phyloP scores from a whole-genome alignment of 2,888 invertebrate species.

The Eugnorisma glareosa region DNA sequence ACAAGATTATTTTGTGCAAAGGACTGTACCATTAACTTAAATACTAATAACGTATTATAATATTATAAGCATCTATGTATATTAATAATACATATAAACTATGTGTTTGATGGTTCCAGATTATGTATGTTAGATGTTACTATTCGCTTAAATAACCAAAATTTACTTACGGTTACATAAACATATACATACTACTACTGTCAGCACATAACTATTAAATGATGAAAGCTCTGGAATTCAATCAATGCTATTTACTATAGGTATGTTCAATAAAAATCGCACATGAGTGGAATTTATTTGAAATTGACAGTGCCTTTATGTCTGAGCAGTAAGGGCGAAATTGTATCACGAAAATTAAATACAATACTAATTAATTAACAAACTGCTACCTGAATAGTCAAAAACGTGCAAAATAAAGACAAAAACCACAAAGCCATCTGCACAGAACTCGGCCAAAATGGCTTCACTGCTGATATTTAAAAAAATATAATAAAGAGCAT shows the following conservation, averaged over 20 bases:
- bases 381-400: background rate
- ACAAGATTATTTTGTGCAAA: constrained; percentile 7
- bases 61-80: background rate
- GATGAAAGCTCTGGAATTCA: background rate
- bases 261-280: background rate
- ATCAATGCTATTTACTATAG: background rate
- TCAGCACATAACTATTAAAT: background rate
- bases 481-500: background rate
- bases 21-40: background rate
- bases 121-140: background rate
- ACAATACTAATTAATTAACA: background rate
- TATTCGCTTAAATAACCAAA: background rate
- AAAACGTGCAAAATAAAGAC: background rate
- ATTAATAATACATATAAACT: background rate
- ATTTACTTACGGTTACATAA: background rate
- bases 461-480: background rate
- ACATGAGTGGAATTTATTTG: background rate
- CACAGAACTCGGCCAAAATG: background rate
- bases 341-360: too few species aligned
- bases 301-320: background rate
- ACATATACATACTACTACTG: background rate
- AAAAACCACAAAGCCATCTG: background rate
- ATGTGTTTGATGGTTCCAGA: too few species aligned
- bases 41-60: background rate
- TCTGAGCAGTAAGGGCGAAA: background rate